Evolutionary conservation across 2,113 vertebrate species (phyloP).

Genomic region (Thryonomys swinderianus): DNA sequence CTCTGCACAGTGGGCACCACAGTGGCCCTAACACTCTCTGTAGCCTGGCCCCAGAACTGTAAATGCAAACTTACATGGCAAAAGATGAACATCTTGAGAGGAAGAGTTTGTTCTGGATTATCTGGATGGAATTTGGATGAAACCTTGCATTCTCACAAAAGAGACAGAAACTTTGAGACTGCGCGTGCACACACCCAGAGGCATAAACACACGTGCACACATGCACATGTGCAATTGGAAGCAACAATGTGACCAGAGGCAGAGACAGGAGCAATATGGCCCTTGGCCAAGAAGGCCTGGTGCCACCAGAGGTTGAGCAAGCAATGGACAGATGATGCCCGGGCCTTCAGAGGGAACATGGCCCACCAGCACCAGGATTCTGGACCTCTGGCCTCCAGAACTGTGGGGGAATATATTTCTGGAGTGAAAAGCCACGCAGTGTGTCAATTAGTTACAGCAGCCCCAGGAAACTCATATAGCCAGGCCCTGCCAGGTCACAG

Average conservation of each 20-base stretch:
- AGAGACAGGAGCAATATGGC: fast-evolving
- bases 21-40: neutral
- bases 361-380: too few relatives aligned
- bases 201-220: neutral
- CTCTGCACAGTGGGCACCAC: neutral
- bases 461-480: neutral
- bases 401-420: neutral
- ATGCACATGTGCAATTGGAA: neutral
- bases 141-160: neutral
- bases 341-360: neutral
- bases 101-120: neutral
- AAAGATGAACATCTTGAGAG: neutral
- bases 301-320: neutral
- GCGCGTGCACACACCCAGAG: neutral
- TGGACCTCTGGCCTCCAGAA: neutral
- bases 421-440: neutral
- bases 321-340: neutral
- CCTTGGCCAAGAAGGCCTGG: neutral
- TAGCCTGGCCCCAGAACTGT: neutral
- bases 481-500: neutral
- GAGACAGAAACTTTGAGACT: neutral
- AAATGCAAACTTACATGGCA: neutral
- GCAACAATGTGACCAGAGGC: neutral
- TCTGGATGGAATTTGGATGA: too few relatives aligned
- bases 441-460: neutral